Evolutionary conservation across 2,888 invertebrate species (phyloP).

Genomic region (Cosmia pyralina): DNA sequence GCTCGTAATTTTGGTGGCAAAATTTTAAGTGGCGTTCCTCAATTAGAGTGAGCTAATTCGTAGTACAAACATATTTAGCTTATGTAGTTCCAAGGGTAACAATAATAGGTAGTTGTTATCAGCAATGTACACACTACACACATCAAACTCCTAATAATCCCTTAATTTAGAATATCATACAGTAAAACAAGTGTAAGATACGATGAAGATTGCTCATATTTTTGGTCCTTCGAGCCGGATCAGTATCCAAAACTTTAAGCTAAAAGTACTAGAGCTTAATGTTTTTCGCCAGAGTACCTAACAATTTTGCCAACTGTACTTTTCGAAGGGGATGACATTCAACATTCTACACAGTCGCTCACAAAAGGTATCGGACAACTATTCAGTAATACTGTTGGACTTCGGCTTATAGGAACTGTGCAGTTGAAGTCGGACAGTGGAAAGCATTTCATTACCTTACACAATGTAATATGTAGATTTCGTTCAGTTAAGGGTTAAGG

Average conservation of each 20-base stretch:
- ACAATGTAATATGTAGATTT: slow-evolving; percentile 21
- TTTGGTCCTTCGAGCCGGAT: background rate
- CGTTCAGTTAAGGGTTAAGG: background rate
- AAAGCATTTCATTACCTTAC: slow-evolving; percentile 6
- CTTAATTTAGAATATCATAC: background rate
- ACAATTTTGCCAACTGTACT: background rate
- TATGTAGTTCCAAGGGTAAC: too few relatives aligned
- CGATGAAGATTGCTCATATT: background rate
- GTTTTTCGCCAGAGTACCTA: background rate
- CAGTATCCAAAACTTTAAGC: background rate
- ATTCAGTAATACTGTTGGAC: slow-evolving; percentile 34
- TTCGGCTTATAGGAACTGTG: slow-evolving; percentile 9
- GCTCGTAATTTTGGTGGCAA: background rate
- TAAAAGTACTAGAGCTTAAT: background rate
- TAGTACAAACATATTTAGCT: background rate
- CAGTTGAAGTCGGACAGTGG: slow-evolving; percentile 10
- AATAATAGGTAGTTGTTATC: background rate
- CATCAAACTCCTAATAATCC: background rate
- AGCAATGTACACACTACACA: background rate
- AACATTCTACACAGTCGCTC: slow-evolving; percentile 19
- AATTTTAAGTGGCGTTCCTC: background rate
- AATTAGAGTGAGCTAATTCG: background rate
- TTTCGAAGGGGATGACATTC: slow-evolving; percentile 15
- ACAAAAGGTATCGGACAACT: slow-evolving; percentile 46
- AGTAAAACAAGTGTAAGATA: background rate